These are phyloP conservation scores for Papilio machaon DNA, from an alignment of 1,140 invertebrate species.

Conservation along the genomic window DNA sequence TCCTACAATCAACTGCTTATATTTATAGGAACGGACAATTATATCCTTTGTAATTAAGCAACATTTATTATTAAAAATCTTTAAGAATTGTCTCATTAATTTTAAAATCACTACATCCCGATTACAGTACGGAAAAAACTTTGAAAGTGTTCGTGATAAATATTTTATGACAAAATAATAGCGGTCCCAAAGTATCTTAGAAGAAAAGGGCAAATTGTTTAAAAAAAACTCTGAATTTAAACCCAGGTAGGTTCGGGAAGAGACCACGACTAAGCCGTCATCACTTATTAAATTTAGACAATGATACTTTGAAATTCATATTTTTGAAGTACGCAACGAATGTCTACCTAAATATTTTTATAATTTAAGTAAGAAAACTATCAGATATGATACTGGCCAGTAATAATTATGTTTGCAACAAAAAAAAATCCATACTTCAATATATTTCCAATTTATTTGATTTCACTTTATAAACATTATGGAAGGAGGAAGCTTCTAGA, in stretches of 20 bases:
- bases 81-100: conserved; percentile 10
- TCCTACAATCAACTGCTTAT: too few relatives aligned
- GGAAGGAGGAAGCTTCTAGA: too few relatives aligned
- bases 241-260: conserved; percentile 48
- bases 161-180: conserved; percentile 77
- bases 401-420: neutral
- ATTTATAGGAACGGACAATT: too few relatives aligned
- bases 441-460: too few relatives aligned
- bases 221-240: conserved; percentile 49
- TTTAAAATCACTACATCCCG: conserved; percentile 16
- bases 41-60: too few relatives aligned
- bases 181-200: conserved; percentile 50
- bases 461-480: too few relatives aligned
- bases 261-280: neutral
- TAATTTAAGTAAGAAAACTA: neutral
- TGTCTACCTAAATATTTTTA: neutral
- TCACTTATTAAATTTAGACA: neutral
- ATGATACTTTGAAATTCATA: neutral
- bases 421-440: too few relatives aligned
- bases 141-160: conserved; percentile 55
- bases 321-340: neutral
- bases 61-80: neutral
- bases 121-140: conserved; percentile 17
- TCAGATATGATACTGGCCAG: neutral
- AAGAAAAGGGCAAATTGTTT: conserved; percentile 58